Evolutionary conservation across 2,113 vertebrate species (phyloP).

Genomic region (Vireo altiloquus): DNA sequence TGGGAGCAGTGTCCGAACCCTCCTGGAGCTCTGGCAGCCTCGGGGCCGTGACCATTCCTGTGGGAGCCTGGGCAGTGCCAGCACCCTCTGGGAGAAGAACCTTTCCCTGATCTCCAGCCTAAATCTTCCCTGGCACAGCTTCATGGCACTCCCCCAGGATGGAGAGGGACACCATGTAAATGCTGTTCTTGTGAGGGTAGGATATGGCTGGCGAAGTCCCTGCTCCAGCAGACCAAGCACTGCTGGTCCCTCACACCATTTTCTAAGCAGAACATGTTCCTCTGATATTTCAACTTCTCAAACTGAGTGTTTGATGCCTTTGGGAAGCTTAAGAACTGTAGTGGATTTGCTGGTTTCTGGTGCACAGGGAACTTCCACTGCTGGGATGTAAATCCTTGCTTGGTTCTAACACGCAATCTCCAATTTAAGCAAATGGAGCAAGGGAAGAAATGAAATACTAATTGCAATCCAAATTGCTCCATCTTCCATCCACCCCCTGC

Average conservation of each 20-base stretch:
- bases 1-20: accelerated
- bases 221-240: neutral
- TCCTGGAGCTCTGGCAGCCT: neutral
- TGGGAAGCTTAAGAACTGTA: neutral
- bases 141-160: neutral
- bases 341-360: neutral
- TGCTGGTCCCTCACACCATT: neutral
- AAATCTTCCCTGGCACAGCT: neutral
- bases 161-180: neutral
- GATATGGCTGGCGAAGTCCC: neutral
- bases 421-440: neutral
- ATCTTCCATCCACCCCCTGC: slow-evolving; percentile 15
- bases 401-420: neutral
- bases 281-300: neutral
- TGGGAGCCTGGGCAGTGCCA: neutral
- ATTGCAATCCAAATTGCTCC: slow-evolving; percentile 33
- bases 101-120: neutral
- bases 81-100: neutral
- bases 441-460: slow-evolving; percentile 11
- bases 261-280: neutral
- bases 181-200: neutral
- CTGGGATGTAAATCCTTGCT: neutral
- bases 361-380: neutral
- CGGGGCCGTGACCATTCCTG: neutral
- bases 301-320: neutral